These are phyloP conservation scores for Pelagia noctiluca DNA, from an alignment of 30 jellyfish, hydroid and myxozoan genomes.

Conservation along the genomic window DNA sequence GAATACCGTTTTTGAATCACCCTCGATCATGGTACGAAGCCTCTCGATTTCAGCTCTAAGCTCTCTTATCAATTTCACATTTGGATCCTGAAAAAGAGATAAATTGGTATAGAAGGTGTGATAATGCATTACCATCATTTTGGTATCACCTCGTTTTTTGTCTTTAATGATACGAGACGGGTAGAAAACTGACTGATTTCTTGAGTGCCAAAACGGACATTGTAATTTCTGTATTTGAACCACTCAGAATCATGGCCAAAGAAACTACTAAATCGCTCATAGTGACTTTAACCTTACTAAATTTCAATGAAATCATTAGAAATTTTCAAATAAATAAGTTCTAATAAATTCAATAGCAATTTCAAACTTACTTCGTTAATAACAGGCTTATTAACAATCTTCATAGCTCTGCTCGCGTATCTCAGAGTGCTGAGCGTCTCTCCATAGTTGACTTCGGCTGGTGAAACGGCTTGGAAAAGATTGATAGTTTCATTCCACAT, in stretches of 20 bases:
- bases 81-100: constrained; percentile 85
- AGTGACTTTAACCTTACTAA: too few species aligned
- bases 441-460: constrained; percentile 87
- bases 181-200: too few species aligned
- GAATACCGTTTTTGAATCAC: constrained; percentile 49
- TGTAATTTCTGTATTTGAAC: too few species aligned
- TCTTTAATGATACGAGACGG: too few species aligned
- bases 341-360: too few species aligned
- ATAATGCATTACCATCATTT: not conserved
- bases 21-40: constrained; percentile 56
- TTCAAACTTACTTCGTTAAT: constrained; percentile 85
- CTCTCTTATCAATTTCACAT: constrained; percentile 88
- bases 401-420: constrained; percentile 96
- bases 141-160: too few species aligned
- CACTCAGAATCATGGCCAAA: too few species aligned
- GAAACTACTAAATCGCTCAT: too few species aligned
- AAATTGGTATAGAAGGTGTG: not conserved
- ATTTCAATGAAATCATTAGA: too few species aligned
- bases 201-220: too few species aligned
- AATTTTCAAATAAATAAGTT: too few species aligned
- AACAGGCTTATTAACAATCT: constrained; percentile 84
- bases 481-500: too few species aligned
- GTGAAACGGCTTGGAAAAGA: constrained; percentile 83
- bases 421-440: constrained; percentile 92
- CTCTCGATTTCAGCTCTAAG: constrained; percentile 88